Evolutionary conservation across 2,888 invertebrate species (phyloP), one percentile per base, ranked within the genome.

Genomic region (Cerastoderma edule): DNA sequence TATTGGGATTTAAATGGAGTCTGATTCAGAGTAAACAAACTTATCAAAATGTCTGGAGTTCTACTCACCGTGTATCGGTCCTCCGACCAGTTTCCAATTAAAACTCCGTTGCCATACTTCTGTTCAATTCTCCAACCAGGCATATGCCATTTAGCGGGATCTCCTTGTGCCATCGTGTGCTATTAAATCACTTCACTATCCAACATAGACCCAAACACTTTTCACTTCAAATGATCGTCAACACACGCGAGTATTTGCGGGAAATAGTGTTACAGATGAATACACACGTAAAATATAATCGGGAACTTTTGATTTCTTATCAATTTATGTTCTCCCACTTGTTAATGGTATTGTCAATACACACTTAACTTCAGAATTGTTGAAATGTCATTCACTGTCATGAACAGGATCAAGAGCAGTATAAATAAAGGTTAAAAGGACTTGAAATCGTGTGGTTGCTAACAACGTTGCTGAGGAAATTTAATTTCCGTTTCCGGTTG

Each of bases 1-100:
- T n/a, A n/a, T n/a, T n/a, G n/a, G n/a, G n/a, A n/a, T n/a, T n/a
- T n/a, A n/a, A n/a, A n/a, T n/a, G n/a, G n/a, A n/a, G n/a, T n/a
- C n/a, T n/a, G n/a, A n/a, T n/a, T n/a, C n/a, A n/a, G n/a, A n/a
- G n/a, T 48, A 4, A 48, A 48, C 24, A 24, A 4, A 8, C 48
- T 48, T 16, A 16, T 48, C 3, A 16, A 8, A 13, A 16, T 44
- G 16, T 44, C 44, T 44, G 16, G 32, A 27, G 13, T 6, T 32
- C 13, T 10, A 86, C 89, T 85, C 83, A 91, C 91, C 54, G 83
- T 84, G 60, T 89, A 79, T 75, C 90, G 85, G 22, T 92, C 90
- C 78, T 92, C 91, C 3, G 83, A 74, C 92, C 92, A 92, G 80
- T 92, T 92, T 72, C 91, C 91, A n/a, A 92, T 91, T 27, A 92